These are phyloP conservation scores for Saturnia japonica DNA, from an alignment of 2,888 invertebrate genomes.

Conservation along the genomic window DNA sequence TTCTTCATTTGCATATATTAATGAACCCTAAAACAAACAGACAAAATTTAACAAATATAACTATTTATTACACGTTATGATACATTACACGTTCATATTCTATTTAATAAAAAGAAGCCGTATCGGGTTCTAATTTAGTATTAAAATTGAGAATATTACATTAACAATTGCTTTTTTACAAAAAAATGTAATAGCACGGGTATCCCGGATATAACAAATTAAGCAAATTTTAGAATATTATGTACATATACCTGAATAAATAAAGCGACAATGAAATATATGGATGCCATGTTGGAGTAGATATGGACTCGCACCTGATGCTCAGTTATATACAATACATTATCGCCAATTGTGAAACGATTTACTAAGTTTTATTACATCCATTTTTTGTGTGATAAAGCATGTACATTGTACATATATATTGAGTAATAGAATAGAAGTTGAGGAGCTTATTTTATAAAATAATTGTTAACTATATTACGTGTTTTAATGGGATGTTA, in stretches of 20 bases:
- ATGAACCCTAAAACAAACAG: conserved; percentile 50
- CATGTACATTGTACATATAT: conserved; percentile 43
- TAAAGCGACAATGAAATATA: conserved; percentile 60
- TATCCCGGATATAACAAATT: neutral
- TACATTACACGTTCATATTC: neutral
- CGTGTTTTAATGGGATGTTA: neutral
- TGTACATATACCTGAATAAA: conserved; percentile 67
- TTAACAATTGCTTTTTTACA: neutral
- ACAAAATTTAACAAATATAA: neutral
- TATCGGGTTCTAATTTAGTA: neutral
- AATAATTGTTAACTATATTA: neutral
- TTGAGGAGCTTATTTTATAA: conserved; percentile 11
- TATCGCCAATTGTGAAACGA: conserved; percentile 57
- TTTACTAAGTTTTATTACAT: conserved; percentile 41
- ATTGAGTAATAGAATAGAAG: conserved; percentile 34
- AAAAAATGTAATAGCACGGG: neutral
- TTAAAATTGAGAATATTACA: neutral
- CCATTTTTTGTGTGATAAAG: conserved; percentile 36
- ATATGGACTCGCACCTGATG: conserved; percentile 34
- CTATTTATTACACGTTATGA: neutral
- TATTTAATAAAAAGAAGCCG: neutral
- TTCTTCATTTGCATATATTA: conserved; percentile 44
- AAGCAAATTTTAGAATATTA: conserved; percentile 21
- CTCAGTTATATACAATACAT: conserved; percentile 52
- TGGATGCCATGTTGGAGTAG: conserved; percentile 57